Base-by-base conservation (phyloP, 1,140 invertebrate genomes). In the Bombyx mandarina region DNA sequence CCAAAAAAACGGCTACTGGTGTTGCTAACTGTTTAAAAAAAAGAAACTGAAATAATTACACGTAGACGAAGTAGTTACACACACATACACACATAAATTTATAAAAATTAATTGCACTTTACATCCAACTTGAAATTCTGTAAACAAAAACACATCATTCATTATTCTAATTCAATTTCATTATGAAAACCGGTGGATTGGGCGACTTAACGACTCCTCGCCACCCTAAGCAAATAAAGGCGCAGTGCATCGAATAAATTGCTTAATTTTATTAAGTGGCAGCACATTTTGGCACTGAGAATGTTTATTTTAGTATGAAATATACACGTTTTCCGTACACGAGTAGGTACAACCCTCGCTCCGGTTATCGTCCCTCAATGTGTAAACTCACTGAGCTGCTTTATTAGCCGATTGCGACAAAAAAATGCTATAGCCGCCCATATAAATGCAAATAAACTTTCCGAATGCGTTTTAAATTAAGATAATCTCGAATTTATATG, bases 401-500 rank as follows among this genome's bases (percentile, higher is more conserved):
- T 72, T 73, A 80, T 79, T 79, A 75, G 61, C 67, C 62, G 58
- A 63, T 61, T 62, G 62, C 67, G 65, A 78, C 82, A 82, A 82
- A 83, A 69, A 80, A 82, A 79, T 72, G 58, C 69, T 79, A 83
- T 79, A 78, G 71, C 45, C 67, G 59, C 76, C 77, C 76, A 79
- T 84, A 76, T 82, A 82, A 73, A 86, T 86, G 81, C 69, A 78
- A 86, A 86, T 86, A 84, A 77, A 82, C 76, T 81, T 74, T 74
- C 62, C 63, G 75, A 86, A 82, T 82, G 82, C 77, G 76, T 79
- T 82, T 77, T 69, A 84, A 84, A 86, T 86, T 84, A 86, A 84
- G 85, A 84, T 82, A 83, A 83, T 83, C 77, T 77, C 71, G 65
- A 86, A 86, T 86, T 86, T 83, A 82, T 84, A 86, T 86, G 81